A percentile compares a stretch with the other conserved stretches of the same genome.
phyloP scores from a whole-genome alignment of 2,888 invertebrate species.

The Tortrix viridana region DNA sequence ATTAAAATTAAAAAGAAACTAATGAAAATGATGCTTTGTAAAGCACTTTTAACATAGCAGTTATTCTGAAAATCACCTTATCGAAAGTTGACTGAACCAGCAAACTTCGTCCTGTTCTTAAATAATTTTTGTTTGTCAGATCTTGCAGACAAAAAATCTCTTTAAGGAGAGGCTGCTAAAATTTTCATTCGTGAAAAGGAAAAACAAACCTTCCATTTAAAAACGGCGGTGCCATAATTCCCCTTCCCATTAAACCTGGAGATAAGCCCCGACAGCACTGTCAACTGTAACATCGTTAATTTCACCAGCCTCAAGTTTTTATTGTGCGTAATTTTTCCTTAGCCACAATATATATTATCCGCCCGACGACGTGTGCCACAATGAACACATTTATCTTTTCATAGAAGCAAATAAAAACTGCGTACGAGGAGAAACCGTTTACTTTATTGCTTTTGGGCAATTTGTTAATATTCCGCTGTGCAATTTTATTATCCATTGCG shows the following conservation, averaged over 20 bases:
- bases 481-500: neutral
- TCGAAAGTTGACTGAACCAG: no score
- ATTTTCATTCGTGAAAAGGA: conserved; percentile 1
- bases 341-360: conserved; percentile 58
- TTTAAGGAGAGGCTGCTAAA: neutral
- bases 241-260: conserved; percentile 65
- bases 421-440: conserved; percentile 15
- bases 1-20: no score
- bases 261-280: conserved; percentile 72
- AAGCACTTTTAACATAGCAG: no score
- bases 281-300: conserved; percentile 81
- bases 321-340: conserved; percentile 70
- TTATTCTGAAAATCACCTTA: no score
- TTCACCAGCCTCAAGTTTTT: conserved; percentile 73
- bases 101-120: no score
- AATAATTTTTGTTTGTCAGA: no score
- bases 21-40: no score
- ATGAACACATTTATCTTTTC: conserved; percentile 65
- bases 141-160: neutral
- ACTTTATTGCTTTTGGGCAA: conserved; percentile 21
- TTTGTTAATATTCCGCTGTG: neutral
- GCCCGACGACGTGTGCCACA: conserved; percentile 61
- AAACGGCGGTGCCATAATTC: conserved; percentile 49
- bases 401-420: conserved; percentile 37
- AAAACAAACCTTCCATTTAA: conserved; percentile 26